Conservation (phyloP, 2,797 vertebrate species). For the Anguilla obscura region DNA sequence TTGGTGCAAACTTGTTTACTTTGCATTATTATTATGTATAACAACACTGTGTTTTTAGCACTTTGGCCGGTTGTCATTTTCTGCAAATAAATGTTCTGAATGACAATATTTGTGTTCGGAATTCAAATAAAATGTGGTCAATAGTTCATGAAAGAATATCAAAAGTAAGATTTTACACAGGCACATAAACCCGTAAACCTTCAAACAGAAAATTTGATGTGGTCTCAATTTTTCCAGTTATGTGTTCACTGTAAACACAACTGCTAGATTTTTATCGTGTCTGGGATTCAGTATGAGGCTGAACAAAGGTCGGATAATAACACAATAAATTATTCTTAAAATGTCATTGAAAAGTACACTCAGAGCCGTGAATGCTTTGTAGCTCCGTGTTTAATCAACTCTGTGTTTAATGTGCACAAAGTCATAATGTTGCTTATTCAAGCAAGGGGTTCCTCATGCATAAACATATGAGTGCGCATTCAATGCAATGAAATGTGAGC, state of each 20-base stretch:
- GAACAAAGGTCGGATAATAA: background rate
- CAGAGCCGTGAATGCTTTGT: background rate
- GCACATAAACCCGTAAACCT: background rate
- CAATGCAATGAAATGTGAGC: conserved; percentile 19
- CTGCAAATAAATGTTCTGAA: background rate
- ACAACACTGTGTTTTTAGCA: background rate
- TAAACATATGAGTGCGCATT: background rate
- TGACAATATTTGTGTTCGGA: no score
- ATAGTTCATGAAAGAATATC: no score
- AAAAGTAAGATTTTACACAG: no score
- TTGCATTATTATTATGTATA: background rate
- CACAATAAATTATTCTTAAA: background rate
- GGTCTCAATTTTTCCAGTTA: background rate
- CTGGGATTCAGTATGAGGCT: background rate
- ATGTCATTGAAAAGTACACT: background rate
- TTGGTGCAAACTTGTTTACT: background rate
- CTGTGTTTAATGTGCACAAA: background rate
- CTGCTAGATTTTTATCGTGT: background rate
- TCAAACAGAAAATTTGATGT: background rate
- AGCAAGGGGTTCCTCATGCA: background rate
- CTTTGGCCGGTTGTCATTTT: background rate
- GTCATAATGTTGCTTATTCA: background rate
- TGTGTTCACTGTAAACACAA: background rate
- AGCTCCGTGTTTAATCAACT: conserved; percentile 6
- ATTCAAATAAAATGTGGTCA: no score